phyloP scores from a whole-genome alignment of 2,797 vertebrate species.

The Eulemur mongoz region DNA sequence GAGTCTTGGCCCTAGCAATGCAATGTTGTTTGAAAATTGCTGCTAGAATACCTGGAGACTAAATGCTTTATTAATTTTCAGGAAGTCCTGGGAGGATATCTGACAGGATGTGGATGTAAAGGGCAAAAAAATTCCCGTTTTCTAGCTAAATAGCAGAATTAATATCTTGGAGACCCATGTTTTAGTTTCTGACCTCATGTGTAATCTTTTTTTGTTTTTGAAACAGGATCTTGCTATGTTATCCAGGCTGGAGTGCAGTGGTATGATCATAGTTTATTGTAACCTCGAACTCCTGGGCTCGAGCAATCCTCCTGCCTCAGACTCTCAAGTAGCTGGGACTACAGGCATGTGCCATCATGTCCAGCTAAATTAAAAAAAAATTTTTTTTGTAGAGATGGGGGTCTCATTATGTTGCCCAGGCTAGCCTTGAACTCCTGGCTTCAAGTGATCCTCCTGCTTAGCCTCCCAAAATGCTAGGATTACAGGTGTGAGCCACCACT shows the following conservation, averaged over 20 bases:
- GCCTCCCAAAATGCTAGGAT: not conserved
- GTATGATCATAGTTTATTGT: not conserved
- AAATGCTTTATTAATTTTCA: not conserved
- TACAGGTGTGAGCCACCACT: not conserved
- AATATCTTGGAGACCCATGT: not conserved
- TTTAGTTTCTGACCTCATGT: not conserved
- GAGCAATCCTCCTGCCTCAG: not conserved
- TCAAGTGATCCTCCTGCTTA: not conserved
- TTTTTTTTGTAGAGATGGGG: not conserved
- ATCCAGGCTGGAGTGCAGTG: not conserved
- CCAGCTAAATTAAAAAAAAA: not conserved
- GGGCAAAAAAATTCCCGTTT: not conserved
- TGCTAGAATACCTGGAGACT: not conserved
- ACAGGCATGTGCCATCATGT: not conserved
- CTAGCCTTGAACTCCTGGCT: not conserved
- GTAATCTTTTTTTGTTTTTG: not conserved
- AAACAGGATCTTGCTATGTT: not conserved
- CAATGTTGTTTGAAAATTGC: not conserved
- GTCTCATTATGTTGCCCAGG: not conserved
- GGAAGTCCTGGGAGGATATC: not conserved
- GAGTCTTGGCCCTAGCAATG: not conserved
- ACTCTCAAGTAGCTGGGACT: not conserved
- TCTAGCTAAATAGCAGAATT: not conserved
- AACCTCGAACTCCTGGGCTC: not conserved
- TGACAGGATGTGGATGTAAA: not conserved